phyloP scores from a whole-genome alignment of 2,797 vertebrate species.

The Rhinella marina region DNA sequence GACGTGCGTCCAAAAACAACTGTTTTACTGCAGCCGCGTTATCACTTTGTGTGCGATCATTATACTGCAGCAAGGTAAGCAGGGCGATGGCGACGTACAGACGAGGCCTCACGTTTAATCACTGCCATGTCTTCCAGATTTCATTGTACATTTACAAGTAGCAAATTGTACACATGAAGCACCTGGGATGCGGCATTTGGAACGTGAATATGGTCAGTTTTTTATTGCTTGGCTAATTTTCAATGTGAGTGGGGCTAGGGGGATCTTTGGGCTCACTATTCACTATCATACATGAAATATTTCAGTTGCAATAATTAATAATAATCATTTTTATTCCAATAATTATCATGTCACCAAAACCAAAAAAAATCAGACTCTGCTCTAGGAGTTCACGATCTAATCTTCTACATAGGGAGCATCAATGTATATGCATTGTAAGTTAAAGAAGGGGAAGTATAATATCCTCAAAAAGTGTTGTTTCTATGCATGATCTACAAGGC shows the following conservation, averaged over 20 bases:
- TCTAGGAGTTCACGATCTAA: background rate
- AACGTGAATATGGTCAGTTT: background rate
- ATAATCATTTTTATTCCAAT: background rate
- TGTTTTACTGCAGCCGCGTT: conserved; percentile 12
- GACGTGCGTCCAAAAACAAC: conserved; percentile 29
- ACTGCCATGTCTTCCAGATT: background rate
- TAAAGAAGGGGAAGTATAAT: too few relatives aligned
- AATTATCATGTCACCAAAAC: background rate
- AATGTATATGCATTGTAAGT: too few relatives aligned
- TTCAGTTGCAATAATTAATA: background rate
- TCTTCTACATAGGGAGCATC: background rate
- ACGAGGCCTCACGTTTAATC: background rate
- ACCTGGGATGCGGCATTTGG: background rate
- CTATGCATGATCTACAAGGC: too few relatives aligned
- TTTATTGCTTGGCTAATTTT: background rate
- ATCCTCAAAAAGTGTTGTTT: too few relatives aligned
- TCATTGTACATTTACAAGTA: background rate
- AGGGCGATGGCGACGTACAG: background rate
- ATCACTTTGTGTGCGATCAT: background rate
- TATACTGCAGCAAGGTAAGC: conserved; percentile 25
- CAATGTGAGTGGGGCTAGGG: background rate
- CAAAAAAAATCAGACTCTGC: background rate
- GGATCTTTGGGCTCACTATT: background rate
- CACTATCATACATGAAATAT: background rate
- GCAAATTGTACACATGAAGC: background rate